A percentile compares a stretch with the other conserved stretches of the same genome.
Evolutionary conservation across 2,888 invertebrate genomes (phyloP).

Genomic region (Drosophila parthenogenetica): DNA sequence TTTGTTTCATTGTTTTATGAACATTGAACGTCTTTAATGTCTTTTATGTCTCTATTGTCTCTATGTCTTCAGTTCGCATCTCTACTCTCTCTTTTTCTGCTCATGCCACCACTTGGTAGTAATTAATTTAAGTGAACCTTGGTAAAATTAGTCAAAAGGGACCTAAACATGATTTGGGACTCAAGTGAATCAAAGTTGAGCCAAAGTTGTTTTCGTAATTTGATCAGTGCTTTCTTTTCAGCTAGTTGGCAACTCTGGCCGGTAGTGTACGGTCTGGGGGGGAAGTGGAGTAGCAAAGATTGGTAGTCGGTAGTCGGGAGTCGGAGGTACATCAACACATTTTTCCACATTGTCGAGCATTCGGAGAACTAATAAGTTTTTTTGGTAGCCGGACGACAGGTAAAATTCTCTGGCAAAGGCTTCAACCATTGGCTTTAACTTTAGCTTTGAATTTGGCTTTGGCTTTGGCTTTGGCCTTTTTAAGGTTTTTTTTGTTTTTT

Average conservation of each 20-base stretch:
- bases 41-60: neutral
- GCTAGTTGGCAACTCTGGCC: slow-evolving; percentile 7
- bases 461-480: slow-evolving; percentile 10
- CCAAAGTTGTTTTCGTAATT: slow-evolving; percentile 67
- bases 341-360: slow-evolving; percentile 66
- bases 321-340: slow-evolving; percentile 25
- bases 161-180: slow-evolving; percentile 31
- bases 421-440: slow-evolving; percentile 42
- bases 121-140: slow-evolving; percentile 46
- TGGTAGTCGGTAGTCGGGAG: neutral
- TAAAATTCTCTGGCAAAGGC: slow-evolving; percentile 37
- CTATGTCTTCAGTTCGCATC: neutral
- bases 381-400: slow-evolving; percentile 20
- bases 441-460: slow-evolving; percentile 26
- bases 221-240: slow-evolving; percentile 46
- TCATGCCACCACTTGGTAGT: slow-evolving; percentile 19
- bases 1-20: too few relatives aligned
- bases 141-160: slow-evolving; percentile 35
- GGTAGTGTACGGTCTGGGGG: neutral
- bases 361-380: slow-evolving; percentile 60
- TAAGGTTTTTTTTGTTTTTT: too few relatives aligned
- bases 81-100: neutral
- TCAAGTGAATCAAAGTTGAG: slow-evolving; percentile 72
- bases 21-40: too few relatives aligned
- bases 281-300: neutral